A percentile compares a stretch with the other conserved stretches of the same genome.
phyloP scores from a whole-genome alignment of 1,140 invertebrate genomes.

The Manduca sexta region DNA sequence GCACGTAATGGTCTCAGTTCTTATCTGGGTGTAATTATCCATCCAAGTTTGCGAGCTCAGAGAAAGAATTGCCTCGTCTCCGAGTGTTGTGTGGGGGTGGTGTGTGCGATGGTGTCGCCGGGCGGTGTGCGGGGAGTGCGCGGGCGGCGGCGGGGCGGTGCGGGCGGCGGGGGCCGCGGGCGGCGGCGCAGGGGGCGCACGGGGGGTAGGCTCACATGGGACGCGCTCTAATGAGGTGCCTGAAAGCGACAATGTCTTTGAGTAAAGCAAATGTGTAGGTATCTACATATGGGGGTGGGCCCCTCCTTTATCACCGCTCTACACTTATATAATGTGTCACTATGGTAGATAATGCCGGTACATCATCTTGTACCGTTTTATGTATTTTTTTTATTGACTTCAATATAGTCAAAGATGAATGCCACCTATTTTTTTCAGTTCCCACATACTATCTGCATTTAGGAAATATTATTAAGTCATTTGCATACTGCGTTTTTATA shows the following conservation, averaged over 20 bases:
- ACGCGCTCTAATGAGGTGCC: slow-evolving; percentile 71
- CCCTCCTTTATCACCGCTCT: slow-evolving; percentile 23
- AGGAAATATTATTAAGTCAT: no score
- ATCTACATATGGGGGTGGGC: slow-evolving; percentile 62
- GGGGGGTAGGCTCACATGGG: slow-evolving; percentile 64
- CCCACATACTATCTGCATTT: no score
- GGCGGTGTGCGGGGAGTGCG: slow-evolving; percentile 16
- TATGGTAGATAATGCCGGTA: background rate
- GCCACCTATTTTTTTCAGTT: no score
- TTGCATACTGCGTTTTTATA: no score
- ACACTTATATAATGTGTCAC: slow-evolving; percentile 20
- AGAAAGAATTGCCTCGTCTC: slow-evolving; percentile 63
- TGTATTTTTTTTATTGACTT: no score
- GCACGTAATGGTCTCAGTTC: slow-evolving; percentile 21
- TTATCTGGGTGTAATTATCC: slow-evolving; percentile 65
- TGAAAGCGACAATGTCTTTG: slow-evolving; percentile 73
- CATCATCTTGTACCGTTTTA: no score
- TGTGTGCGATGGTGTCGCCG: no score
- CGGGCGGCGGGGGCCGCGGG: slow-evolving; percentile 19
- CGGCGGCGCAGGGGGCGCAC: slow-evolving; percentile 12
- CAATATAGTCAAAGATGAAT: no score
- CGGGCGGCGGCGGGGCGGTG: slow-evolving; percentile 27
- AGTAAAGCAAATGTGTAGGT: slow-evolving; percentile 69
- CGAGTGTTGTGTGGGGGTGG: slow-evolving; percentile 46
- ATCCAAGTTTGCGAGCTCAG: slow-evolving; percentile 62